Conservation (phyloP, 92 coral and sea anemone genomes). For the Phenganax subtilis region DNA sequence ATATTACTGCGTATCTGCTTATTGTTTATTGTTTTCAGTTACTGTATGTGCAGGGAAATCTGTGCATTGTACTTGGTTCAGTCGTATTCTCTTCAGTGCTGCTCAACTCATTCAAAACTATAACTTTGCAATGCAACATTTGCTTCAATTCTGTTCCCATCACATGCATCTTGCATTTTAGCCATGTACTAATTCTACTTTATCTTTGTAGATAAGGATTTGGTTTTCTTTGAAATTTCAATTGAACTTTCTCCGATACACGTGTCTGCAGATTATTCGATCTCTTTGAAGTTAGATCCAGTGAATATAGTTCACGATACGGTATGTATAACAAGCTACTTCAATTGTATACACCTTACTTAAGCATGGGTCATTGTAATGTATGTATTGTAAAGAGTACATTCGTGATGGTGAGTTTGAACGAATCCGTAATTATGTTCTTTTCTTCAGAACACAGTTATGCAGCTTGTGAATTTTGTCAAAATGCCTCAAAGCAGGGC, state of each 20-base stretch:
- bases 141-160: too few relatives aligned
- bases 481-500: slow-evolving; percentile 71
- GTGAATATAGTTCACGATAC: slow-evolving; percentile 68
- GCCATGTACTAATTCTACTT: not conserved
- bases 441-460: slow-evolving; percentile 66
- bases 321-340: slow-evolving; percentile 37
- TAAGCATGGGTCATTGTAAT: not conserved
- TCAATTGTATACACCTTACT: not conserved
- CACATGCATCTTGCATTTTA: not conserved
- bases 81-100: too few relatives aligned
- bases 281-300: slow-evolving; percentile 71
- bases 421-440: not conserved
- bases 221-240: slow-evolving; percentile 60
- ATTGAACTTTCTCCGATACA: slow-evolving; percentile 68
- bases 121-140: too few relatives aligned
- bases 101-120: too few relatives aligned
- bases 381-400: not conserved
- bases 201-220: slow-evolving; percentile 48
- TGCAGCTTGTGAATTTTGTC: slow-evolving; percentile 65
- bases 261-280: slow-evolving; percentile 69
- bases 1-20: too few relatives aligned
- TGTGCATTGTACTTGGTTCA: too few relatives aligned
- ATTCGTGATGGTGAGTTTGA: not conserved
- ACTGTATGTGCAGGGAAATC: too few relatives aligned
- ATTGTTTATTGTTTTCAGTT: too few relatives aligned